Evolutionary conservation across 1,140 invertebrate genomes (phyloP).

Genomic region (Epicauta chinensis): DNA sequence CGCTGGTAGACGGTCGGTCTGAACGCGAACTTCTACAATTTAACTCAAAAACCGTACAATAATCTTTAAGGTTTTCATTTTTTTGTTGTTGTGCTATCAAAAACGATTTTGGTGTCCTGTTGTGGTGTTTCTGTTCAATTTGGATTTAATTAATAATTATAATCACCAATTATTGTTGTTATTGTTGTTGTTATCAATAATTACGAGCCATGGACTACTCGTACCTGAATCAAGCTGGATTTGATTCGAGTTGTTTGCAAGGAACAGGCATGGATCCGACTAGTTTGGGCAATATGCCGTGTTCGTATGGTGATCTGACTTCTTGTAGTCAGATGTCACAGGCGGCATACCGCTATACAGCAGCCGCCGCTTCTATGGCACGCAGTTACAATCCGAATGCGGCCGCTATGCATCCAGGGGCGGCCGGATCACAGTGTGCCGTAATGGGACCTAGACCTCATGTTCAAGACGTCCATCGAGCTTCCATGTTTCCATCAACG

Average conservation of each 20-base stretch:
- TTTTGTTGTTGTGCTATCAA: background rate
- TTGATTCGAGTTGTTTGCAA: slow-evolving; percentile 60
- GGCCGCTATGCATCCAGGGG: slow-evolving; percentile 44
- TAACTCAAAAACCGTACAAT: slow-evolving; percentile 46
- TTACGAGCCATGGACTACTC: slow-evolving; percentile 55
- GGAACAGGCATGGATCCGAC: slow-evolving; percentile 55
- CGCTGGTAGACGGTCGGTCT: slow-evolving; percentile 51
- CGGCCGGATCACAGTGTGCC: slow-evolving; percentile 50
- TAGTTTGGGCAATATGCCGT: slow-evolving; percentile 59
- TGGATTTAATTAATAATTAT: background rate
- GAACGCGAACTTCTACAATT: slow-evolving; percentile 34
- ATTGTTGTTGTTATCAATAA: background rate
- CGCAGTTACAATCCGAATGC: slow-evolving; percentile 45
- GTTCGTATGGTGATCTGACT: slow-evolving; percentile 75
- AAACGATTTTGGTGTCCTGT: background rate
- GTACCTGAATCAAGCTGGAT: slow-evolving; percentile 64
- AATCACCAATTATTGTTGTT: too few relatives aligned
- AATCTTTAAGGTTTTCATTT: slow-evolving; percentile 48
- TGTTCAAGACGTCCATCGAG: slow-evolving; percentile 51
- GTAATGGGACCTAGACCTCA: slow-evolving; percentile 52
- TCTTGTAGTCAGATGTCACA: slow-evolving; percentile 83
- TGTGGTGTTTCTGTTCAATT: background rate
- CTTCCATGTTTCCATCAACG: slow-evolving; percentile 56
- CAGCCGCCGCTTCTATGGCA: slow-evolving; percentile 50
- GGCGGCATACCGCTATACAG: slow-evolving; percentile 64